Percentiles rank a stretch among this genome's conserved stretches.
These are phyloP conservation scores for Ispidina picta DNA, from an alignment of 2,797 vertebrate genomes.

Conservation along the genomic window DNA sequence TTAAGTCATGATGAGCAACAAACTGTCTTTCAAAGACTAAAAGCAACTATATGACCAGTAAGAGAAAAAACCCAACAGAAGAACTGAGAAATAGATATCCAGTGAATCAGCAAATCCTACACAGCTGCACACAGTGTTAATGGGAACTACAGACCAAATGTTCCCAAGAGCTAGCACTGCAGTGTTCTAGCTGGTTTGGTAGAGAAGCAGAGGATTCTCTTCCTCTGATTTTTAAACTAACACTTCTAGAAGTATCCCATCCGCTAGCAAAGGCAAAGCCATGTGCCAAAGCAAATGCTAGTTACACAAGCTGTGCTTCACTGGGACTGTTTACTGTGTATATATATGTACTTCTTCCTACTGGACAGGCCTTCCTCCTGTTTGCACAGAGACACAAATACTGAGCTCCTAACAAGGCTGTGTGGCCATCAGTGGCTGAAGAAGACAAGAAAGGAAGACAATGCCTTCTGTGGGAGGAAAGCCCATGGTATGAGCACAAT, in stretches of 20 bases:
- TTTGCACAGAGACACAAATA: not conserved
- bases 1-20: not conserved
- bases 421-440: not conserved
- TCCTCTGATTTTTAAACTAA: not conserved
- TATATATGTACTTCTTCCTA: not conserved
- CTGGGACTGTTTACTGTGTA: not conserved
- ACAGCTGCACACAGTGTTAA: not conserved
- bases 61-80: not conserved
- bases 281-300: not conserved
- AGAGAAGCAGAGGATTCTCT: not conserved
- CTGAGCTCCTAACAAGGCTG: not conserved
- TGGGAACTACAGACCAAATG: not conserved
- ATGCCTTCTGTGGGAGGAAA: not conserved
- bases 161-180: not conserved
- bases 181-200: not conserved
- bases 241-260: not conserved
- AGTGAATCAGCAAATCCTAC: slow-evolving; percentile 6
- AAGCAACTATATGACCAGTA: not conserved
- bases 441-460: not conserved
- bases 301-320: not conserved
- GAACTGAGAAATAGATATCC: not conserved
- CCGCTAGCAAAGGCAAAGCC: not conserved
- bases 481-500: not conserved
- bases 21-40: not conserved
- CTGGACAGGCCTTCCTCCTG: not conserved